Conservation (phyloP, 2,113 vertebrate genomes). For the Plectropomus leopardus region DNA sequence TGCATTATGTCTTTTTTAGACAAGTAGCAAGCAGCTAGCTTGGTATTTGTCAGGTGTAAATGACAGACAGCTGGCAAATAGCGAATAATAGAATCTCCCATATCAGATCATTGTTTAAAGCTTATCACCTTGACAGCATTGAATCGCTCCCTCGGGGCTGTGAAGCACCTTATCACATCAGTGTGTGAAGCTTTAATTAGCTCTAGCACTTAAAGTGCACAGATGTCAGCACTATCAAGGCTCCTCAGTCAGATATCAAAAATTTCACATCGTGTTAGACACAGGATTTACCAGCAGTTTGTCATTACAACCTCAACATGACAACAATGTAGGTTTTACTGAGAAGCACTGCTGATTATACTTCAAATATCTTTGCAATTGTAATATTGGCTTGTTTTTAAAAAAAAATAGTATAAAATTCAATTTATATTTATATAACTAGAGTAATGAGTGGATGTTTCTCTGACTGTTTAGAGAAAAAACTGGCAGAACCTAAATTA, state of each 20-base stretch:
- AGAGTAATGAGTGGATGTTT: neutral
- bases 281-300: neutral
- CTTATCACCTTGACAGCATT: neutral
- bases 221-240: neutral
- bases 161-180: neutral
- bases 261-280: neutral
- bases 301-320: neutral
- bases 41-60: neutral
- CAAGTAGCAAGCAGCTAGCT: neutral
- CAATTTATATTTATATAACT: neutral
- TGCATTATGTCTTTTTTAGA: neutral
- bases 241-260: neutral
- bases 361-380: neutral
- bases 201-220: neutral
- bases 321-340: neutral
- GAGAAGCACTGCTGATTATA: neutral
- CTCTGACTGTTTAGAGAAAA: neutral
- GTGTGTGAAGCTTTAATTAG: neutral
- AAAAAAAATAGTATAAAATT: neutral
- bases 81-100: neutral
- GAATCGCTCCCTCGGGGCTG: neutral
- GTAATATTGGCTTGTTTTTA: too few species aligned
- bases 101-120: constrained; percentile 6
- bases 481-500: neutral
- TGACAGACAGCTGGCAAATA: neutral